Percentiles rank a stretch among this genome's conserved stretches.
These are phyloP conservation scores for Hirundichthys speculiger DNA, from an alignment of 2,113 vertebrate species.

Conservation along the genomic window DNA sequence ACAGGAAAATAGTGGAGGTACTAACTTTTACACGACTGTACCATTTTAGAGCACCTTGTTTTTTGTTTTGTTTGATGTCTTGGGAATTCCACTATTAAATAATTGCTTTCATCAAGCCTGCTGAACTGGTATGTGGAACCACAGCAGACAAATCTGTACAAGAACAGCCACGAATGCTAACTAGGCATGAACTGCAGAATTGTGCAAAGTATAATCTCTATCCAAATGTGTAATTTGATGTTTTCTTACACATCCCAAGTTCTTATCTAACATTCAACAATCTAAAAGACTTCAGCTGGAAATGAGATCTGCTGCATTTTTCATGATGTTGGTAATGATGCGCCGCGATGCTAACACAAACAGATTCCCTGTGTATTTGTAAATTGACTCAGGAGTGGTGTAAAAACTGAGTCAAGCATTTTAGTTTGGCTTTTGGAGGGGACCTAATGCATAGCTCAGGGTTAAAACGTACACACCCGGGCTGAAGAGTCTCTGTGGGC, in stretches of 20 bases:
- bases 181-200: conserved; percentile 7
- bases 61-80: too few species aligned
- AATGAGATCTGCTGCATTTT: conserved; percentile 26
- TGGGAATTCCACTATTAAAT: too few species aligned
- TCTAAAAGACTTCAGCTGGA: conserved; percentile 23
- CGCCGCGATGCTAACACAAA: conserved; percentile 34
- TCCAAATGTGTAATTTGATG: conserved; percentile 17
- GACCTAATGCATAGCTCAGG: conserved; percentile 42
- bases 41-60: too few species aligned
- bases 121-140: too few species aligned
- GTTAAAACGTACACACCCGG: conserved; percentile 49
- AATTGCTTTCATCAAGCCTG: too few species aligned
- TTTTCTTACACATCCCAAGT: conserved; percentile 32
- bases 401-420: conserved; percentile 39
- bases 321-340: conserved; percentile 22
- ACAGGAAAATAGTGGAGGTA: too few species aligned
- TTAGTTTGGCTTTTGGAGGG: conserved; percentile 40
- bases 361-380: conserved; percentile 28
- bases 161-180: not conserved
- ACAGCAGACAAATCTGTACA: too few species aligned
- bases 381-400: conserved; percentile 49
- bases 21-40: too few species aligned
- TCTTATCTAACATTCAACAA: not conserved
- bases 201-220: not conserved
- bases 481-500: conserved; percentile 56